A percentile compares a stretch with the other conserved stretches of the same genome.
Evolutionary conservation across 2,797 vertebrate genomes (phyloP).

Genomic region (Microhierax caerulescens): DNA sequence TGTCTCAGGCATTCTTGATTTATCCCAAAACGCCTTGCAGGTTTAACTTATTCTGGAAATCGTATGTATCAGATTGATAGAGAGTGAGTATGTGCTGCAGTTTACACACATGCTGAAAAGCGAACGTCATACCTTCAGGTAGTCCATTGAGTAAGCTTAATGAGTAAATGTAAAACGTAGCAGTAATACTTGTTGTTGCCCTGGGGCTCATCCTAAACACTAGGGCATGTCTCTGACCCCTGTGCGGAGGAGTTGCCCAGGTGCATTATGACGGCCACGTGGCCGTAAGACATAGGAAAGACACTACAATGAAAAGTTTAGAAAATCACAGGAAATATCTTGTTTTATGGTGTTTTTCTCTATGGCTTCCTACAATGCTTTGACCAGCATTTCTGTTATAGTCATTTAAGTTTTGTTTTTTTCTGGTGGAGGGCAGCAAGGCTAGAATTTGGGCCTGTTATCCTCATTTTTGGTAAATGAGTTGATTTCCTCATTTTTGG

Average conservation of each 20-base stretch:
- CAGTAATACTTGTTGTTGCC: background rate
- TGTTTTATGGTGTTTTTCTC: background rate
- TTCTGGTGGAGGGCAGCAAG: background rate
- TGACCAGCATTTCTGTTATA: background rate
- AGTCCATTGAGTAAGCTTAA: background rate
- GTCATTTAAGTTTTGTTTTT: background rate
- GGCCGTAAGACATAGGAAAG: fast-evolving
- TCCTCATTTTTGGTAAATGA: background rate
- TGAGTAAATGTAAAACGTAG: background rate
- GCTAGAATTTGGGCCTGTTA: background rate
- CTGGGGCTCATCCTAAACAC: too few species aligned
- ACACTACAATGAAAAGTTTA: background rate
- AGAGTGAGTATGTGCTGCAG: background rate
- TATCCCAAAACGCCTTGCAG: background rate
- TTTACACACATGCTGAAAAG: background rate
- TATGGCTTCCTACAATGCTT: background rate
- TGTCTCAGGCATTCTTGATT: background rate
- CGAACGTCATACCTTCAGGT: background rate
- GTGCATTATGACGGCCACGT: background rate
- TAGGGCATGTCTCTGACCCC: background rate
- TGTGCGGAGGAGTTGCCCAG: background rate
- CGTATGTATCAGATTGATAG: background rate
- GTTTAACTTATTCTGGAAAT: background rate
- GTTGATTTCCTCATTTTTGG: background rate
- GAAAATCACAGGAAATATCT: background rate